Evolutionary conservation across 1,140 invertebrate genomes (phyloP).

Genomic region (Drosophila biarmipes): DNA sequence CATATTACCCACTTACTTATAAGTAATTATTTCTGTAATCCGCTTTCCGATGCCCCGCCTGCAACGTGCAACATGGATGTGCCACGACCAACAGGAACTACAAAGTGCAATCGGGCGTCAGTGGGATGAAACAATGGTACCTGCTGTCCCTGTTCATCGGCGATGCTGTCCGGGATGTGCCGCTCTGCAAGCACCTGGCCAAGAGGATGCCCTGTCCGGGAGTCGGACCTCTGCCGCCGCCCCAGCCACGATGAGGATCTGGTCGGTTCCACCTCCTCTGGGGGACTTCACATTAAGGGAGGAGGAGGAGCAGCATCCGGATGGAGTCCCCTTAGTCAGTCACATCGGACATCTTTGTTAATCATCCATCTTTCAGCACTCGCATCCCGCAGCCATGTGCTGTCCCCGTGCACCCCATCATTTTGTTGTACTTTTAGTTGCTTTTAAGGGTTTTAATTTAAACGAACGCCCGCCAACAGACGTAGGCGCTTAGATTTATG

Average conservation of each 20-base stretch:
- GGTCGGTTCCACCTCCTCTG: background rate
- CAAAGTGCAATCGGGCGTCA: conserved; percentile 87
- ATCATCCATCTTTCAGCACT: conserved; percentile 30
- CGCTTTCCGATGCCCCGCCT: conserved; percentile 58
- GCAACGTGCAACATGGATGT: conserved; percentile 16
- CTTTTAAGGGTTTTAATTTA: conserved; percentile 75
- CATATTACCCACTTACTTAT: conserved; percentile 76
- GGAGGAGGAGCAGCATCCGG: background rate
- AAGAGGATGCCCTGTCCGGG: conserved; percentile 86
- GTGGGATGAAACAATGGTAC: conserved; percentile 90
- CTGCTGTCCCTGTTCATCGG: conserved; percentile 92
- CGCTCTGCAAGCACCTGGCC: conserved; percentile 90
- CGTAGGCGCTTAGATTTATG: conserved; percentile 72
- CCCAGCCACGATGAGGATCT: conserved; percentile 69
- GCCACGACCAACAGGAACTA: conserved; percentile 87
- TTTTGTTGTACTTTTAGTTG: conserved; percentile 61
- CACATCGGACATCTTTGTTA: conserved; percentile 69
- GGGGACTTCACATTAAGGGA: background rate
- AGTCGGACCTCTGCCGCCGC: conserved; percentile 71
- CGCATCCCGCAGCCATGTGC: conserved; percentile 17
- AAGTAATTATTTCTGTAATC: conserved; percentile 84
- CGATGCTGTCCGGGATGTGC: conserved; percentile 91
- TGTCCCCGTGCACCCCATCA: conserved; percentile 33
- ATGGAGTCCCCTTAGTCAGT: conserved; percentile 59
- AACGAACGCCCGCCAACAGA: conserved; percentile 56